Base-by-base conservation (phyloP, 2,888 invertebrate species). In the Julus scanicus region DNA sequence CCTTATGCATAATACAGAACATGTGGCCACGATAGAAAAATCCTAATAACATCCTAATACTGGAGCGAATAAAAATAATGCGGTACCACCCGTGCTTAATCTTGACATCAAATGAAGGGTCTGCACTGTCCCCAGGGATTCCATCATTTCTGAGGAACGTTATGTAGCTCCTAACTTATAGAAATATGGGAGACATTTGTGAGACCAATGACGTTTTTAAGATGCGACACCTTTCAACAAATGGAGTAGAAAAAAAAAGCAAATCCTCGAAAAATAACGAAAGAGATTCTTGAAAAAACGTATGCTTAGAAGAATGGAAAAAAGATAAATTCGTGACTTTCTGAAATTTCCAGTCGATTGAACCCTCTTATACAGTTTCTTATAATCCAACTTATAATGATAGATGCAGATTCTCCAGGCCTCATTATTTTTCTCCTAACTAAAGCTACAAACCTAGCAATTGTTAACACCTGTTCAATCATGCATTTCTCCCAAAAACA, bases 1-100 rank as follows among this genome's bases (percentile, higher is more conserved):
- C 29, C 71, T 71, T 71, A 71, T 71, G 71, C 71, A 71, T 71
- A 71, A 71, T 71, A 71, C 71, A 71, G 11, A 29, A 29, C 71
- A 71, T 71, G 71, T 11, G 71, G 71, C 71, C 71, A 29, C n/a
- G 29, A 29, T 71, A 29, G 71, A 71, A n/a, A 71, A 71, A 71
- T 71, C 29, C 71, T 71, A 71, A 29, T 71, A 71, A 71, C n/a
- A 71, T 29, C 71, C 29, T 71, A 71, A 71, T 71, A 29, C 44
- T 29, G 1, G 29, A 71, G 71, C 11, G n/a, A 71, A 71, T 29
- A 71, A 71, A 71, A 71, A 71, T 8, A 29, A 71, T 71, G 29
- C 13, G 29, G 29, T 5, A 29, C 71, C 71, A 71, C 9, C 71
- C 20, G 29, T 9, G 13, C 29, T n/a, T 71, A 71, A 71, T 71